Evolutionary conservation across 2,113 vertebrate genomes (phyloP).

Genomic region (Xenopus borealis): DNA sequence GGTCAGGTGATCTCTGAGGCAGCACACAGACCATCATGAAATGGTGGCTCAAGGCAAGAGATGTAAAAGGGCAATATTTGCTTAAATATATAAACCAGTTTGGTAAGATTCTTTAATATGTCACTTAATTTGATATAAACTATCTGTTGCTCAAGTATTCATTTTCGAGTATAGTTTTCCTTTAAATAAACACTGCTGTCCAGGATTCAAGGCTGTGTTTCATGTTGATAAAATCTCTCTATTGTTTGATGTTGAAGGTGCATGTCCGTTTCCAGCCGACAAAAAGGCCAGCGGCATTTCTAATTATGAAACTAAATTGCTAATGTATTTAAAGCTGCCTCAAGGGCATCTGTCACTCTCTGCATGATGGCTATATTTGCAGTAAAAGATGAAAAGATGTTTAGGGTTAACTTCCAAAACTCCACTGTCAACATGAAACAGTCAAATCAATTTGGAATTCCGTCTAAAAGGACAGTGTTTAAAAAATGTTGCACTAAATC

Average conservation of each 20-base stretch:
- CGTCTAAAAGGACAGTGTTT: conserved; percentile 1
- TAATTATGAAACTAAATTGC: conserved; percentile 53
- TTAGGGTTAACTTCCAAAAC: conserved; percentile 7
- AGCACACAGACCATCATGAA: no score
- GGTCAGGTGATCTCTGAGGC: no score
- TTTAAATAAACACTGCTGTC: conserved; percentile 27
- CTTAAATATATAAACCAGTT: no score
- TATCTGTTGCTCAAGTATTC: no score
- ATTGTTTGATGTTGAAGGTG: conserved; percentile 52
- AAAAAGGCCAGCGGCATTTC: conserved; percentile 51
- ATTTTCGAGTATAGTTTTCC: no score
- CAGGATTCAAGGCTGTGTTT: conserved; percentile 44
- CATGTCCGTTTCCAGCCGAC: conserved; percentile 42
- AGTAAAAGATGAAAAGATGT: not conserved
- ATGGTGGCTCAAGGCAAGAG: no score
- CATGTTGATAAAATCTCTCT: conserved; percentile 41
- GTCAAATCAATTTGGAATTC: conserved; percentile 31
- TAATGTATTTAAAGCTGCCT: conserved; percentile 42
- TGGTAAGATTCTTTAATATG: no score
- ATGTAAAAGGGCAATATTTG: no score
- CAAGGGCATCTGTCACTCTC: conserved; percentile 21
- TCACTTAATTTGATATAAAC: no score
- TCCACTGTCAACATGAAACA: conserved; percentile 21
- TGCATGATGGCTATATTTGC: conserved; percentile 27
- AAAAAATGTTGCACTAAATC: no score